These are phyloP conservation scores for Eleutherodactylus coqui DNA, from an alignment of 2,797 vertebrate species.

Conservation along the genomic window DNA sequence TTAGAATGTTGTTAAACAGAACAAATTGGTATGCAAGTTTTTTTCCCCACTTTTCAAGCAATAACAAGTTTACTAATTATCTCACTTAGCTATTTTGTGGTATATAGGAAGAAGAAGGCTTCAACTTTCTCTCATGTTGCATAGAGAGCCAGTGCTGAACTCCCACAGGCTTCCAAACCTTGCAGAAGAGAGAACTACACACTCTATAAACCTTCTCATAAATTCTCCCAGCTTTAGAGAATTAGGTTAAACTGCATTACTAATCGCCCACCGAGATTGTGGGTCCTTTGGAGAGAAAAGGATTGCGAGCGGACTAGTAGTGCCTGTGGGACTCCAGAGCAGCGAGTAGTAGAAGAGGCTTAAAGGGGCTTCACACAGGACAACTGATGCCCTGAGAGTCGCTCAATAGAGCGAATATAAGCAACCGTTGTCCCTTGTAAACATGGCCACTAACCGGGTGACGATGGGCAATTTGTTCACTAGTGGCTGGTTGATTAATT, in stretches of 20 bases:
- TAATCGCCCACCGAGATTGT: neutral
- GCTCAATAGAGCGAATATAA: no score
- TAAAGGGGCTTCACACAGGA: no score
- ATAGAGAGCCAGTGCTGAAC: neutral
- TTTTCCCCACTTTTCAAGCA: constrained; percentile 19
- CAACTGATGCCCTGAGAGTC: no score
- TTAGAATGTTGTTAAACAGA: constrained; percentile 36
- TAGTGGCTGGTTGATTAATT: no score
- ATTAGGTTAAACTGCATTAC: neutral
- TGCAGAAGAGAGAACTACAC: neutral
- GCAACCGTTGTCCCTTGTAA: no score
- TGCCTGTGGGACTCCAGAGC: neutral
- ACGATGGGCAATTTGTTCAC: no score
- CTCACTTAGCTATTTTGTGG: neutral
- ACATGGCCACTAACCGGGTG: no score
- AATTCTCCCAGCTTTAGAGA: neutral
- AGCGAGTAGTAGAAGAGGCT: no score
- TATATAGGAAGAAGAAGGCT: neutral
- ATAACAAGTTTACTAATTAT: constrained; percentile 8
- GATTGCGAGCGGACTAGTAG: neutral
- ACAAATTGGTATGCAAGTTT: constrained; percentile 21
- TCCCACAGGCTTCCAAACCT: neutral
- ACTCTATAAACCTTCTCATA: neutral
- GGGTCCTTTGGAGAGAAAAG: neutral
- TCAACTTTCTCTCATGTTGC: neutral